These are phyloP conservation scores for Microplitis mediator DNA, from an alignment of 1,140 invertebrate species.

Conservation along the genomic window DNA sequence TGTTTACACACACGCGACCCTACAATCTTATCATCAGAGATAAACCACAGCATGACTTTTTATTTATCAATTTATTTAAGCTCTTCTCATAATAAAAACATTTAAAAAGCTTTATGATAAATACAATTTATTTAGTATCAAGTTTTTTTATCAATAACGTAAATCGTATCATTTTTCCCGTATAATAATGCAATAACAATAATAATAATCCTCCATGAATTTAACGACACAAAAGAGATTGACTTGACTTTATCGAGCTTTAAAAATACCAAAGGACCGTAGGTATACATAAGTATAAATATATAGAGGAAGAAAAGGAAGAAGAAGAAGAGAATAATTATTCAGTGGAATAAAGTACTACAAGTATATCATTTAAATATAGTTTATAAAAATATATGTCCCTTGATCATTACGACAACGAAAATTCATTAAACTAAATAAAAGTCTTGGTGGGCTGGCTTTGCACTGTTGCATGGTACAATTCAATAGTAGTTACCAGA, in stretches of 20 bases:
- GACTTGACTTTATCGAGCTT: too few relatives aligned
- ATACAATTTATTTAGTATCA: not conserved
- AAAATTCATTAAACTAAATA: constrained; percentile 45
- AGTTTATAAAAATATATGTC: not conserved
- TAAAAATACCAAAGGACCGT: too few relatives aligned
- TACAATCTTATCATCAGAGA: not conserved
- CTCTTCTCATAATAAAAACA: too few relatives aligned
- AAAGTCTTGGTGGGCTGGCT: constrained; percentile 60
- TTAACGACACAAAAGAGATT: not conserved
- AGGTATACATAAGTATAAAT: too few relatives aligned
- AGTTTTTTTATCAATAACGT: not conserved
- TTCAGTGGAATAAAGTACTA: not conserved
- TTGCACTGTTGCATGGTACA: constrained; percentile 64
- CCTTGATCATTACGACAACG: not conserved
- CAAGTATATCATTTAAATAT: not conserved
- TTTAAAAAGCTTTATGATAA: not conserved
- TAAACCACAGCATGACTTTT: not conserved
- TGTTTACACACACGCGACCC: not conserved
- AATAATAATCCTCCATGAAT: not conserved
- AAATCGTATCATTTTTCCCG: constrained; percentile 1
- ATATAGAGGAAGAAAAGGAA: too few relatives aligned
- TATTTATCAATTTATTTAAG: not conserved
- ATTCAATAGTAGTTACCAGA: constrained; percentile 62
- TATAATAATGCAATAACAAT: too few relatives aligned
- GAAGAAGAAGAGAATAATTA: too few relatives aligned